These are phyloP conservation scores for Leptinotarsa lineolata DNA, from an alignment of 1,140 invertebrate genomes.

Conservation along the genomic window DNA sequence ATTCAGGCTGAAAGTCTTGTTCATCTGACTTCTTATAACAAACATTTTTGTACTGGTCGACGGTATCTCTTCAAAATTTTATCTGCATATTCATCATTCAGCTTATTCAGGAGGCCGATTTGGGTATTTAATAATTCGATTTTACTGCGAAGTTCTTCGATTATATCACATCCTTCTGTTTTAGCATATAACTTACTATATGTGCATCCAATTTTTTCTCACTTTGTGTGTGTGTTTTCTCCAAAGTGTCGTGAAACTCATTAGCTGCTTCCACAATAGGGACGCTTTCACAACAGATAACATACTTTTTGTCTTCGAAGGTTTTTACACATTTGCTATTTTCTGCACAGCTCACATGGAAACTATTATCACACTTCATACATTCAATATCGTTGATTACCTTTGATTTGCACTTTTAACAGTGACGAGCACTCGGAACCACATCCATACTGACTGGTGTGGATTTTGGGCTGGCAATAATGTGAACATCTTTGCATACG, in stretches of 20 bases:
- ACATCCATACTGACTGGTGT: no score
- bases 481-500: no score
- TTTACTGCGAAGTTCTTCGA: neutral
- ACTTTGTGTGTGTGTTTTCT: no score
- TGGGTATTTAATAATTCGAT: constrained; percentile 4
- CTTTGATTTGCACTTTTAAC: constrained; percentile 13
- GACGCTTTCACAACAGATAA: no score
- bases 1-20: no score
- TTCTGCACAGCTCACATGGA: constrained; percentile 8
- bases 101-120: neutral
- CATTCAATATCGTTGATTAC: constrained; percentile 7
- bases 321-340: neutral
- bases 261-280: no score
- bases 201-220: constrained; percentile 3
- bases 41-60: neutral
- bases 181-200: constrained; percentile 1
- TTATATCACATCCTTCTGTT: constrained; percentile 9
- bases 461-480: no score
- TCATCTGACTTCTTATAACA: no score
- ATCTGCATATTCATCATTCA: neutral
- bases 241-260: no score
- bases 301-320: neutral
- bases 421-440: neutral
- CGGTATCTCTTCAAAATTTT: neutral
- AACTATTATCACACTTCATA: constrained; percentile 12